phyloP scores from a whole-genome alignment of 2,797 vertebrate species.

The Halcyon smyrnensis region DNA sequence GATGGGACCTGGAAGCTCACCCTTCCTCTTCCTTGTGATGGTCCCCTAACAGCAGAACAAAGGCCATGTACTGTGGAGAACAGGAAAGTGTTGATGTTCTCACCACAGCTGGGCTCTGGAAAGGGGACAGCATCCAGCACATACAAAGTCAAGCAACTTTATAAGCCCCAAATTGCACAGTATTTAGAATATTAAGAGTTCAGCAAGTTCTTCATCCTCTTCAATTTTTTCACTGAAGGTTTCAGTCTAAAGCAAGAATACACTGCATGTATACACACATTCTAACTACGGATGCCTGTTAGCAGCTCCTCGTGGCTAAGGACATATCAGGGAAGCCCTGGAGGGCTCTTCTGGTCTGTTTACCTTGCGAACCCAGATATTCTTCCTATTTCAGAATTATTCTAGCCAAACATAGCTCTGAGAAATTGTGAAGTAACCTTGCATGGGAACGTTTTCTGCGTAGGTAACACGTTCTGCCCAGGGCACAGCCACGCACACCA shows the following conservation, averaged over 20 bases:
- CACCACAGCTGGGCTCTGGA: background rate
- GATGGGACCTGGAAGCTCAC: background rate
- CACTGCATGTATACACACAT: rapidly evolving
- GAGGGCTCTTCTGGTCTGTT: background rate
- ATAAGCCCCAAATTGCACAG: rapidly evolving
- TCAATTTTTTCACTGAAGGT: background rate
- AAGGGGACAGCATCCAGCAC: background rate
- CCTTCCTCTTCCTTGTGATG: background rate
- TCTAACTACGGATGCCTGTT: background rate
- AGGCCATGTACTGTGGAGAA: background rate
- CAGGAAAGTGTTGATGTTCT: background rate
- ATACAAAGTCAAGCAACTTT: background rate
- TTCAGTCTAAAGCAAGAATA: background rate
- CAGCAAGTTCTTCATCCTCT: background rate
- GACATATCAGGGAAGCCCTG: background rate
- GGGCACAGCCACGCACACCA: rapidly evolving
- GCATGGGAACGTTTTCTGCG: rapidly evolving
- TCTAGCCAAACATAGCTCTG: background rate
- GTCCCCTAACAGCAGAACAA: background rate
- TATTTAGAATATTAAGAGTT: background rate
- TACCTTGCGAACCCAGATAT: background rate
- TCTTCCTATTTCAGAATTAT: background rate
- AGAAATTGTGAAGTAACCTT: background rate
- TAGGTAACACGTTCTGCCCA: background rate
- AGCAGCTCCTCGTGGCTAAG: rapidly evolving